These are phyloP conservation scores for Ginglymostoma cirratum DNA, from an alignment of 2,113 vertebrate genomes.

Conservation along the genomic window DNA sequence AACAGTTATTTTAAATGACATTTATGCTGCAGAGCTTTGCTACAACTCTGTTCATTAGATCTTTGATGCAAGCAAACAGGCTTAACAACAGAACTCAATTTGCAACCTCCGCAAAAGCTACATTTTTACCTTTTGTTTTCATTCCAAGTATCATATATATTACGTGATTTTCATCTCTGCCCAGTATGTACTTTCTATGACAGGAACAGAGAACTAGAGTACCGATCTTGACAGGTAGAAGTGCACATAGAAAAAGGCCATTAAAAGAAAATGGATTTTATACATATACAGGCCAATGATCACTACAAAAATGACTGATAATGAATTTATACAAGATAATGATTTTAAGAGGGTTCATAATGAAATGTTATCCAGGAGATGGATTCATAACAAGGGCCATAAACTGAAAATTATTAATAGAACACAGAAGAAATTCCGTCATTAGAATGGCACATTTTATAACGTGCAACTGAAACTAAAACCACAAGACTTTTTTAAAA, in stretches of 20 bases:
- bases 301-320: background rate
- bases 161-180: background rate
- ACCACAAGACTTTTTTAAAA: background rate
- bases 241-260: background rate
- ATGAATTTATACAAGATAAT: background rate
- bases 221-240: background rate
- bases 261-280: background rate
- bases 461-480: background rate
- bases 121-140: background rate
- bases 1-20: slow-evolving; percentile 8
- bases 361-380: background rate
- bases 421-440: background rate
- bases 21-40: background rate
- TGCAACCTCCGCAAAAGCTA: background rate
- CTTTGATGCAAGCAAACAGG: background rate
- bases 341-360: background rate
- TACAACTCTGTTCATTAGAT: slow-evolving; percentile 22
- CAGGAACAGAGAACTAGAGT: background rate
- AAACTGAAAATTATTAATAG: background rate
- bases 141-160: background rate
- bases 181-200: background rate
- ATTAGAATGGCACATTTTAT: background rate
- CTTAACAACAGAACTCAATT: background rate
- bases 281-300: background rate
- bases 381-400: background rate